phyloP scores from a whole-genome alignment of 2,113 vertebrate genomes.

The human region GRCh38 chr13:97141001-97141500 shows the following conservation, averaged over 20 bases:
- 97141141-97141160: neutral
- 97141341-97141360: conserved; percentile 56
- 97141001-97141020: conserved; percentile 35
- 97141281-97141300: conserved; percentile 34
- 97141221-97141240: conserved; percentile 13
- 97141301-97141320: neutral
- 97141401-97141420: neutral
- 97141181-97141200: neutral
- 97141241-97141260: neutral
- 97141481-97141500: neutral
- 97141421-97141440: neutral
- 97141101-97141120: neutral
- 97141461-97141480: neutral
- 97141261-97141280: neutral
- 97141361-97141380: neutral
- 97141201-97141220: conserved; percentile 4
- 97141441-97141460: conserved; percentile 17
- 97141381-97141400: conserved; percentile 8
- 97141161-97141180: neutral
- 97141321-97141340: neutral
- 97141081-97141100: neutral
- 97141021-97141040: neutral
- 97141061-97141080: neutral
- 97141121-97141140: neutral
- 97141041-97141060: conserved; percentile 21